phyloP scores from a whole-genome alignment of 2,113 vertebrate genomes.

The Leucopsar rothschildi region DNA sequence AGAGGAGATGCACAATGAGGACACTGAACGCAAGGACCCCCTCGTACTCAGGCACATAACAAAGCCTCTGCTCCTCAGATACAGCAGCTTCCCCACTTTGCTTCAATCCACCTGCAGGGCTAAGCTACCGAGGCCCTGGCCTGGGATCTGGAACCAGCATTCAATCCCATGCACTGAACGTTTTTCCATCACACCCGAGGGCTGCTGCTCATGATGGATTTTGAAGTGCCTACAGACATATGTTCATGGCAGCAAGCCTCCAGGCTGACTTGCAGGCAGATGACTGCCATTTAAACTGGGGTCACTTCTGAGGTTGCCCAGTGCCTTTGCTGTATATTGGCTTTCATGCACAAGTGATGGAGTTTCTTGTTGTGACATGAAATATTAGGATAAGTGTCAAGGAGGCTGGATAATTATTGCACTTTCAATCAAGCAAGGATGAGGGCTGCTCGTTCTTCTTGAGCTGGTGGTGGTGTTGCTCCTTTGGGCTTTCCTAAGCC shows the following conservation, averaged over 20 bases:
- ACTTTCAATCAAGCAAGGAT: background rate
- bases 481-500: background rate
- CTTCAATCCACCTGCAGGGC: background rate
- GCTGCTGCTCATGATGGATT: background rate
- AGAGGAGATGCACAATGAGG: background rate
- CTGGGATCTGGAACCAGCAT: background rate
- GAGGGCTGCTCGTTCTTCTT: background rate
- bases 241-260: background rate
- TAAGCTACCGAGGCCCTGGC: background rate
- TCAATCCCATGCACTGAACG: background rate
- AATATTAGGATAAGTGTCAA: background rate
- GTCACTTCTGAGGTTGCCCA: background rate
- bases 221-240: background rate
- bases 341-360: background rate
- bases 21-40: background rate
- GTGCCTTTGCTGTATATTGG: accelerated
- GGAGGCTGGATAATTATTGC: background rate
- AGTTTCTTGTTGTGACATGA: background rate
- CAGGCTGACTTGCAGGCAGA: background rate
- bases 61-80: background rate
- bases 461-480: background rate
- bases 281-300: background rate
- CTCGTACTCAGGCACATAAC: background rate
- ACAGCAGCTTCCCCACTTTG: background rate
- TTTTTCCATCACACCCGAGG: background rate